A percentile compares a stretch with the other conserved stretches of the same genome.
Evolutionary conservation across 1,140 invertebrate genomes (phyloP).

Genomic region (Zelostemma sp.): DNA sequence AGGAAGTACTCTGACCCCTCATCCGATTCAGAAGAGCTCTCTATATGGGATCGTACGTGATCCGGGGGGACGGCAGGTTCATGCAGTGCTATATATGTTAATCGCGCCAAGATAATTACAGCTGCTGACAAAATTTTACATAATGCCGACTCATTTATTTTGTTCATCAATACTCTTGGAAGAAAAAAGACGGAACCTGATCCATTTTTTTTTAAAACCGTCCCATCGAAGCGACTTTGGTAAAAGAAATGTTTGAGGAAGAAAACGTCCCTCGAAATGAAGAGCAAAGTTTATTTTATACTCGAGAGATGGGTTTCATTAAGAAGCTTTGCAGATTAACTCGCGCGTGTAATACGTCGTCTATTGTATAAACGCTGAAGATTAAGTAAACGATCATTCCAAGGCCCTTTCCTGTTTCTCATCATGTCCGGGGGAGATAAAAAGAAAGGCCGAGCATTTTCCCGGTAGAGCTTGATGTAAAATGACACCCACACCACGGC

Average conservation of each 20-base stretch:
- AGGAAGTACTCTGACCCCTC: constrained; percentile 56
- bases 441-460: constrained; percentile 49
- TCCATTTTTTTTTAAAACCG: too few species aligned
- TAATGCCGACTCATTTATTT: constrained; percentile 37
- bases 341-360: neutral
- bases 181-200: too few species aligned
- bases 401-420: constrained; percentile 28
- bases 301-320: neutral
- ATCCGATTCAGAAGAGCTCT: constrained; percentile 48
- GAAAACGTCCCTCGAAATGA: too few species aligned
- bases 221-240: too few species aligned
- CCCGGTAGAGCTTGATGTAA: constrained; percentile 45
- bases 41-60: constrained; percentile 49
- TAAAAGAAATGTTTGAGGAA: too few species aligned
- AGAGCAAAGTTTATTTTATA: too few species aligned
- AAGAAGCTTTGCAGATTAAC: neutral
- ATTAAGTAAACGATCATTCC: constrained; percentile 25
- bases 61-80: constrained; percentile 45
- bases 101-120: constrained; percentile 36
- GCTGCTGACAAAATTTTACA: constrained; percentile 31
- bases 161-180: neutral
- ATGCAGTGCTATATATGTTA: constrained; percentile 41
- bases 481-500: constrained; percentile 50
- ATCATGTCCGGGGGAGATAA: constrained; percentile 11
- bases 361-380: constrained; percentile 2